Percentiles rank a stretch among this genome's conserved stretches.
Conservation (phyloP, 2,113 vertebrate species). For the Macheiramphus alcinus region DNA sequence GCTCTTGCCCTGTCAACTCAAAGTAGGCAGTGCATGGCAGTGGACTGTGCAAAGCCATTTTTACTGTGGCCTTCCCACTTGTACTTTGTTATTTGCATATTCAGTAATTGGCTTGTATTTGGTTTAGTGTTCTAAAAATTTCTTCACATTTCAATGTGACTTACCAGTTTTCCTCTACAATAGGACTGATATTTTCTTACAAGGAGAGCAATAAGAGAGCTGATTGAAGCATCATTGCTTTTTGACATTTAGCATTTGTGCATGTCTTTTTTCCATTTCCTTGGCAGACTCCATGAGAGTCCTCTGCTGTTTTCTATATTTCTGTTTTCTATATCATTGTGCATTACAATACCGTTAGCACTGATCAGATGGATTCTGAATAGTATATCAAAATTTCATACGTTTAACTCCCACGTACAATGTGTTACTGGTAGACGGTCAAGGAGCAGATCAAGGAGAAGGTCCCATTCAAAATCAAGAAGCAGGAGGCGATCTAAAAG, state of each 20-base stretch:
- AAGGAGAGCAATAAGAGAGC: not conserved
- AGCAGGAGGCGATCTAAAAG: conserved; percentile 93
- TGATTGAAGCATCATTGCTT: not conserved
- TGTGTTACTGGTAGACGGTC: conserved; percentile 79
- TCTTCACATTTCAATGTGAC: fast-evolving
- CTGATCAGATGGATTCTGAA: not conserved
- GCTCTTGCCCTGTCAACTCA: not conserved
- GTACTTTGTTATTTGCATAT: not conserved
- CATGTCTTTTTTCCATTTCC: not conserved
- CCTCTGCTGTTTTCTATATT: not conserved
- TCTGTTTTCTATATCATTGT: not conserved
- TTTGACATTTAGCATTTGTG: not conserved
- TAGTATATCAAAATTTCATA: fast-evolving
- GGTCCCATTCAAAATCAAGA: conserved; percentile 90
- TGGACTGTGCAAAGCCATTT: not conserved
- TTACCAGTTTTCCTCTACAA: not conserved
- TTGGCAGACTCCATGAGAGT: fast-evolving
- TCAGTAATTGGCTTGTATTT: not conserved
- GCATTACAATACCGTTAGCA: fast-evolving
- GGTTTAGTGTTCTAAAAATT: not conserved
- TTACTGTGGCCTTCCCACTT: not conserved
- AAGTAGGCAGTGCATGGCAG: no score
- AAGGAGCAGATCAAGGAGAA: conserved; percentile 87
- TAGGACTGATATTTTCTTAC: not conserved
- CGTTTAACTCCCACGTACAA: fast-evolving